Conservation (phyloP, 2,888 invertebrate genomes). For the Eudemis profundana region DNA sequence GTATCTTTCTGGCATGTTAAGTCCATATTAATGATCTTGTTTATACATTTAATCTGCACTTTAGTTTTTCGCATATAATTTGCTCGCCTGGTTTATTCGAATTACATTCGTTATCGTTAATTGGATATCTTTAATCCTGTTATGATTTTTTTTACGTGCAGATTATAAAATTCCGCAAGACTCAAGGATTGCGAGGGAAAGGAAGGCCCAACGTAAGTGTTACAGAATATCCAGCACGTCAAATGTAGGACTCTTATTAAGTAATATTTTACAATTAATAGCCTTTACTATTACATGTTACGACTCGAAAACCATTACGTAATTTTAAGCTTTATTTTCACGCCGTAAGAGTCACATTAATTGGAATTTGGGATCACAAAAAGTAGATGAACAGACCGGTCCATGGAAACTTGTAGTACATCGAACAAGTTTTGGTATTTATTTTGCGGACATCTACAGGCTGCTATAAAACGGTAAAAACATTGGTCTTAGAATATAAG, state of each 20-base stretch:
- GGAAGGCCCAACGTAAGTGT: conserved; percentile 16
- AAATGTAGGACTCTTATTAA: conserved; percentile 35
- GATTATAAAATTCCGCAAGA: conserved; percentile 3
- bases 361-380: conserved; percentile 17
- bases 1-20: too few species aligned
- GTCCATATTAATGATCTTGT: too few species aligned
- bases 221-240: conserved; percentile 18
- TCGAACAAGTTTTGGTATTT: conserved; percentile 36
- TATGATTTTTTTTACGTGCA: background rate
- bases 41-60: background rate
- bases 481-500: too few species aligned
- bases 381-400: conserved; percentile 40
- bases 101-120: conserved; percentile 3
- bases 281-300: conserved; percentile 38
- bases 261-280: conserved; percentile 45
- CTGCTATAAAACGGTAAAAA: background rate
- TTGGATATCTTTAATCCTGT: conserved; percentile 12
- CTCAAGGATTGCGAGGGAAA: conserved; percentile 15
- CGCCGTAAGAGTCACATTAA: conserved; percentile 3
- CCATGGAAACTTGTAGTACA: conserved; percentile 35
- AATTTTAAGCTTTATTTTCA: conserved; percentile 6
- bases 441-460: conserved; percentile 35
- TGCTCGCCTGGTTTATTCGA: too few species aligned
- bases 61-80: background rate
- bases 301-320: conserved; percentile 24